phyloP scores from a whole-genome alignment of 1,140 invertebrate species.

The Lepidurus apus region DNA sequence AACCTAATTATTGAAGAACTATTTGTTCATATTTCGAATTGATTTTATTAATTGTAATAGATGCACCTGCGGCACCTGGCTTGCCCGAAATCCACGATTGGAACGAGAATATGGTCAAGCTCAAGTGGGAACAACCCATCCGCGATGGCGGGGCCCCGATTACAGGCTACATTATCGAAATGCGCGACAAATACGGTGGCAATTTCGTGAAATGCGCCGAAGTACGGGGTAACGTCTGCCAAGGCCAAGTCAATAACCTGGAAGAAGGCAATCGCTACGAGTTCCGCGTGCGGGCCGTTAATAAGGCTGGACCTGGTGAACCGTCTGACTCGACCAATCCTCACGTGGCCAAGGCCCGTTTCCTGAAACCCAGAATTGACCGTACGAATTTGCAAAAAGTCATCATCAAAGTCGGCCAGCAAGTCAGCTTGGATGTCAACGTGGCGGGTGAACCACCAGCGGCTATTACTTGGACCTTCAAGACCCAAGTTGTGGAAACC shows the following conservation, averaged over 20 bases:
- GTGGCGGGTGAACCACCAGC: slow-evolving; percentile 91
- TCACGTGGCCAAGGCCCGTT: slow-evolving; percentile 89
- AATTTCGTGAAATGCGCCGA: slow-evolving; percentile 66
- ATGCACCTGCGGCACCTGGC: slow-evolving; percentile 79
- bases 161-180: slow-evolving; percentile 88
- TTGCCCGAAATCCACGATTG: slow-evolving; percentile 89
- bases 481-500: slow-evolving; percentile 60
- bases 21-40: neutral
- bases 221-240: slow-evolving; percentile 67
- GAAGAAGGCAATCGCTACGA: slow-evolving; percentile 92
- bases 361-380: slow-evolving; percentile 86
- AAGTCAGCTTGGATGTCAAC: slow-evolving; percentile 83
- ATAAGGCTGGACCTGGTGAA: slow-evolving; percentile 92
- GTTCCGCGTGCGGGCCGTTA: slow-evolving; percentile 88
- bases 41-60: slow-evolving; percentile 38
- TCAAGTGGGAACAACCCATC: slow-evolving; percentile 93
- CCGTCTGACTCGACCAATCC: slow-evolving; percentile 90
- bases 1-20: neutral
- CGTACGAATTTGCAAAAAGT: slow-evolving; percentile 78
- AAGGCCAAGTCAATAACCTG: slow-evolving; percentile 77
- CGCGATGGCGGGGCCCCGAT: slow-evolving; percentile 95
- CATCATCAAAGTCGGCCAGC: slow-evolving; percentile 83
- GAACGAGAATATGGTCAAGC: slow-evolving; percentile 83
- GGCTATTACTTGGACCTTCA: slow-evolving; percentile 80
- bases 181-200: slow-evolving; percentile 64